These are phyloP conservation scores for Uloborus diversus DNA, from an alignment of 1,140 invertebrate genomes.

Conservation along the genomic window DNA sequence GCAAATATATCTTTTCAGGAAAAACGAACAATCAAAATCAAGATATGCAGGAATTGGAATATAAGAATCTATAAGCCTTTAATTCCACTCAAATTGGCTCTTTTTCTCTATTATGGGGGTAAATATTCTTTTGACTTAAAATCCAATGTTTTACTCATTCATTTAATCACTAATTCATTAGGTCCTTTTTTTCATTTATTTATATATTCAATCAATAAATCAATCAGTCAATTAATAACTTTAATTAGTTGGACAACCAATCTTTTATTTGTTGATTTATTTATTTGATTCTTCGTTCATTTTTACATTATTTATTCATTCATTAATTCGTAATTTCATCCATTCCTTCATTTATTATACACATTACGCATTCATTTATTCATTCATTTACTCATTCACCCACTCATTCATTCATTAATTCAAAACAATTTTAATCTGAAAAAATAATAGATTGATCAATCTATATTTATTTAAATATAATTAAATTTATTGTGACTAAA, in stretches of 20 bases:
- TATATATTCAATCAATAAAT: background rate
- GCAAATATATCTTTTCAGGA: constrained; percentile 5
- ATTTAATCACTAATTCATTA: background rate
- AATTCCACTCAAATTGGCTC: constrained; percentile 15
- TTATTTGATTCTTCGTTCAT: background rate
- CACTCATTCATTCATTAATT: too few relatives aligned
- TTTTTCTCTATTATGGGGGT: constrained; percentile 44
- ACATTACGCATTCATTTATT: too few relatives aligned
- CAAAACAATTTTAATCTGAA: too few relatives aligned
- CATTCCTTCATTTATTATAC: too few relatives aligned
- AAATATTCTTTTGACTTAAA: background rate
- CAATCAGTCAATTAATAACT: background rate
- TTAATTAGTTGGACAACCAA: background rate
- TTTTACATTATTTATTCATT: too few relatives aligned
- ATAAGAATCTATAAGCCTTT: constrained; percentile 42
- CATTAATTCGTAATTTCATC: too few relatives aligned
- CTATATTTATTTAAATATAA: too few relatives aligned
- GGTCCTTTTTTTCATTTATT: background rate
- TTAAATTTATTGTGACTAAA: too few relatives aligned
- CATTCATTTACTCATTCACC: too few relatives aligned
- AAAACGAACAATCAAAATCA: background rate
- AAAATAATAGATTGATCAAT: too few relatives aligned
- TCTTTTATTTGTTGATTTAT: background rate
- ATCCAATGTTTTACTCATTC: too few relatives aligned
- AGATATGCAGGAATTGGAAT: constrained; percentile 2